A percentile compares a stretch with the other conserved stretches of the same genome.
Evolutionary conservation across 2,797 vertebrate genomes (phyloP).

Genomic region (Pseudochirops cupreus): DNA sequence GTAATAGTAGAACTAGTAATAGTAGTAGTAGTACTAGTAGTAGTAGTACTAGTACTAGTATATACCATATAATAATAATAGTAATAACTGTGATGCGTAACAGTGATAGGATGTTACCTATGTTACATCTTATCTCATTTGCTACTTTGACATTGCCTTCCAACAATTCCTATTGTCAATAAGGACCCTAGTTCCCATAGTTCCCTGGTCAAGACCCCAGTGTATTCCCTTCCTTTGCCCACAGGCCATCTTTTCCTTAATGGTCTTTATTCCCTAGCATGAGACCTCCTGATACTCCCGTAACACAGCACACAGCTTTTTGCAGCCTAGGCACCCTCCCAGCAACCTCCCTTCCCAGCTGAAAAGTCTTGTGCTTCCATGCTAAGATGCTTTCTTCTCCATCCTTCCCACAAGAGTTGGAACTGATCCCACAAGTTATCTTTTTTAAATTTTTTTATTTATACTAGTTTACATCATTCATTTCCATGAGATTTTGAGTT

Average conservation of each 20-base stretch:
- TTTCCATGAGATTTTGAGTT: too few species aligned
- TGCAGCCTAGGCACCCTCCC: neutral
- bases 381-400: neutral
- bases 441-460: neutral
- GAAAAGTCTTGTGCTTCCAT: neutral
- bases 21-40: too few species aligned
- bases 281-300: neutral
- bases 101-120: neutral
- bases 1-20: too few species aligned
- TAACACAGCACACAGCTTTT: neutral
- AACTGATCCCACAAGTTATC: neutral
- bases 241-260: neutral
- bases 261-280: neutral
- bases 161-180: neutral
- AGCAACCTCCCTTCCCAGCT: neutral
- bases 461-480: too few species aligned
- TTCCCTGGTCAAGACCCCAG: neutral
- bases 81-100: neutral
- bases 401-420: neutral
- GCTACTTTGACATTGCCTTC: neutral
- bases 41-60: too few species aligned
- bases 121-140: neutral
- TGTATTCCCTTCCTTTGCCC: neutral
- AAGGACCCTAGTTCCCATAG: neutral
- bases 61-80: neutral